phyloP scores from a whole-genome alignment of 2,888 invertebrate genomes.

The Hyalella azteca region DNA sequence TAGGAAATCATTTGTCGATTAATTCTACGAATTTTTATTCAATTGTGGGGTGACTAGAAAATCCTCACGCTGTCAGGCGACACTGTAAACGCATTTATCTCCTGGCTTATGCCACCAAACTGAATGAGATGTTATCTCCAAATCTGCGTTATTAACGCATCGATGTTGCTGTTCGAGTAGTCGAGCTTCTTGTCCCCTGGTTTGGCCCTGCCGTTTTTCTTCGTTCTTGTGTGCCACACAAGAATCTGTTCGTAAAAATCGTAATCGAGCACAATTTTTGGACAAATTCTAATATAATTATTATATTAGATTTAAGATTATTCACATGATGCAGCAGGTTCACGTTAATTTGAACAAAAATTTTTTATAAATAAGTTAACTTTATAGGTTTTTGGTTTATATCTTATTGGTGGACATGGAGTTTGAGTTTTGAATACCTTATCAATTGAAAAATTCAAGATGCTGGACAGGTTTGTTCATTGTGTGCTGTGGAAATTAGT shows the following conservation, averaged over 20 bases:
- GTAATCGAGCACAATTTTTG: background rate
- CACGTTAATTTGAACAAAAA: background rate
- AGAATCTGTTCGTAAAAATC: constrained; percentile 38
- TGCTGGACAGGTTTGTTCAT: no score
- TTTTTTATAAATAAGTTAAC: background rate
- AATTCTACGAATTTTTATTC: no score
- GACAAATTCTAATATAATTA: background rate
- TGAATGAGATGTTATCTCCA: background rate
- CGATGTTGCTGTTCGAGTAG: constrained; percentile 17
- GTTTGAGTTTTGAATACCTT: no score
- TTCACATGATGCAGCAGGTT: background rate
- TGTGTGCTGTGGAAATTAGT: no score
- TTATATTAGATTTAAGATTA: background rate
- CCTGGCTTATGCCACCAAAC: no score
- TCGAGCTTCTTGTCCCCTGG: background rate
- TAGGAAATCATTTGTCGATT: no score
- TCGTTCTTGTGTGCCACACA: constrained; percentile 52
- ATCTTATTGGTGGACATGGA: no score
- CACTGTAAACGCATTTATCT: no score
- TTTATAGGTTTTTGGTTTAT: background rate
- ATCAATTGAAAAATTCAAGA: no score
- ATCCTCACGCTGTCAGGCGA: no score
- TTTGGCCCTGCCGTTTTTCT: constrained; percentile 42
- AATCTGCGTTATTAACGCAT: background rate
- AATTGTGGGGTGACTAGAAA: no score